Evolutionary conservation across 2,888 invertebrate species (phyloP).

Genomic region (Griposia aprilina): DNA sequence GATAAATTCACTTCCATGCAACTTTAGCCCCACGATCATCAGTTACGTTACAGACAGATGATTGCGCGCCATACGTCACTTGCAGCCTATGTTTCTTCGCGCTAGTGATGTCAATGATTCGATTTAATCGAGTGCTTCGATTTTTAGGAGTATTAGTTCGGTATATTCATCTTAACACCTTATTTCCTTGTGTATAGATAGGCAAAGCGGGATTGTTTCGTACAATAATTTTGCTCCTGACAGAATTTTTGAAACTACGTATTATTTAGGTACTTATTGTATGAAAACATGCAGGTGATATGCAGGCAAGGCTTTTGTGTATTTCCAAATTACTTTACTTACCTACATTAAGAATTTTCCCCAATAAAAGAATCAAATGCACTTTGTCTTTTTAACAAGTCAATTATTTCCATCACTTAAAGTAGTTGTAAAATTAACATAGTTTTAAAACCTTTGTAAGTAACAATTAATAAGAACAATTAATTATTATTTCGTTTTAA

Average conservation of each 20-base stretch:
- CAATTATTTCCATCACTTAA: too few species aligned
- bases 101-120: constrained; percentile 45
- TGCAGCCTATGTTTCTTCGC: constrained; percentile 30
- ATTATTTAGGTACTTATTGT: not conserved
- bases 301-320: not conserved
- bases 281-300: not conserved
- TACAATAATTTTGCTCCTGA: too few species aligned
- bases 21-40: constrained; percentile 49
- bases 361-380: too few species aligned
- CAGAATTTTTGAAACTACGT: not conserved
- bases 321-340: not conserved
- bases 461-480: too few species aligned
- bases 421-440: not conserved
- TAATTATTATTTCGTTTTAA: not conserved
- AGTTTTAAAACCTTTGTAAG: too few species aligned
- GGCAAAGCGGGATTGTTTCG: not conserved
- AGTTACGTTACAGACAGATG: constrained; percentile 50
- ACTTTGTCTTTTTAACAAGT: not conserved
- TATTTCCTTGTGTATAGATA: not conserved
- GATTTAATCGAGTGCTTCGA: not conserved
- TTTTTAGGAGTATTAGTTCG: not conserved
- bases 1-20: constrained; percentile 33
- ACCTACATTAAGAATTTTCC: not conserved
- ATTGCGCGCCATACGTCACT: constrained; percentile 65
- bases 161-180: not conserved